These are phyloP conservation scores for Drosophila malerkotliana DNA, from an alignment of 1,140 invertebrate genomes.

Conservation along the genomic window DNA sequence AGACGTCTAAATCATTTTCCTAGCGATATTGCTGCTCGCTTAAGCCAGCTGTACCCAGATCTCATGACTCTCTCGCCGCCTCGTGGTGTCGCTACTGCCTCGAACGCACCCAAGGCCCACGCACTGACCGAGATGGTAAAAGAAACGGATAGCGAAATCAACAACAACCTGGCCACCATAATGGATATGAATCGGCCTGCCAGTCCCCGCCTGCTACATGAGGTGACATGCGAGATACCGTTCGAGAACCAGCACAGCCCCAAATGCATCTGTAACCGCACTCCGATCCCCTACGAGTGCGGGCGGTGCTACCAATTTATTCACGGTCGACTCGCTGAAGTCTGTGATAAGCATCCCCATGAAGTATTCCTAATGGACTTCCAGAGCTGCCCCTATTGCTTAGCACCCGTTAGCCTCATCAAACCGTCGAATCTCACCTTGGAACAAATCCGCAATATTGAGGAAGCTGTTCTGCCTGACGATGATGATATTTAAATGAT, in stretches of 20 bases:
- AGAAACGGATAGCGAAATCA: not conserved
- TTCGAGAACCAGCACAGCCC: not conserved
- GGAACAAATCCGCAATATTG: constrained; percentile 40
- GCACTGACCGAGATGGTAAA: not conserved
- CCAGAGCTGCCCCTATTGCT: constrained; percentile 50
- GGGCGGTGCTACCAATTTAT: constrained; percentile 47
- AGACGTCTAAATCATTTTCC: not conserved
- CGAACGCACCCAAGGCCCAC: not conserved
- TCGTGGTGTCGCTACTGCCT: not conserved
- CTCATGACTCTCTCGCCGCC: not conserved
- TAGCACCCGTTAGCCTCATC: not conserved
- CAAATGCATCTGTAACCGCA: constrained; percentile 41
- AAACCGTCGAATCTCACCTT: constrained; percentile 16
- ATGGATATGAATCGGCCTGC: not conserved
- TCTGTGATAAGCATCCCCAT: constrained; percentile 38
- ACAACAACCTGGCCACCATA: not conserved
- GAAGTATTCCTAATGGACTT: constrained; percentile 55
- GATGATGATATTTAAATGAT: constrained; percentile 40
- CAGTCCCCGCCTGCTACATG: not conserved
- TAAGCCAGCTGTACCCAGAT: not conserved
- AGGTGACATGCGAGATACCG: not conserved
- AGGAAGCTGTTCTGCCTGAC: constrained; percentile 33
- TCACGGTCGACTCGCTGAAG: constrained; percentile 34
- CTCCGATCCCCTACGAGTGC: constrained; percentile 31
- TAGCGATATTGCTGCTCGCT: not conserved